phyloP scores from a whole-genome alignment of 2,113 vertebrate species.

The Nothobranchius furzeri region DNA sequence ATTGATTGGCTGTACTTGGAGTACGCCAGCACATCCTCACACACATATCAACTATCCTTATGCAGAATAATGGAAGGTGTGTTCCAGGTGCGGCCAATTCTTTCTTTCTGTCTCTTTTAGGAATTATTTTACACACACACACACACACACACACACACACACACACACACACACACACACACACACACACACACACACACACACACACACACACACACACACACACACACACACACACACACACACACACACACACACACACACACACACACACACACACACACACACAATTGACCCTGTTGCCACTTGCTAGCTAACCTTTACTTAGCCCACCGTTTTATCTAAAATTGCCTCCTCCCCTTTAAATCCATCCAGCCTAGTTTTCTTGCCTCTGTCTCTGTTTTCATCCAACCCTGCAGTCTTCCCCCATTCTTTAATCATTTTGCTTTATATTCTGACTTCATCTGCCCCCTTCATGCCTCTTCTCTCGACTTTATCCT shows the following conservation, averaged over 20 bases:
- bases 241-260: slow-evolving; percentile 3
- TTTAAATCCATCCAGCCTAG: slow-evolving; percentile 35
- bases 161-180: slow-evolving; percentile 3
- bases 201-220: slow-evolving; percentile 3
- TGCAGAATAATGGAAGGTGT: slow-evolving; percentile 14
- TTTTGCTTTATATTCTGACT: slow-evolving; percentile 43
- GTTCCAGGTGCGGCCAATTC: slow-evolving; percentile 11
- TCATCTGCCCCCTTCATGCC: slow-evolving; percentile 28
- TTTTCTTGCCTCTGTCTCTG: slow-evolving; percentile 3
- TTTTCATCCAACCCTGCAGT: slow-evolving; percentile 15
- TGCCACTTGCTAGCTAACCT: slow-evolving; percentile 49
- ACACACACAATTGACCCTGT: slow-evolving; percentile 25
- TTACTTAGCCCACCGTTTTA: slow-evolving; percentile 42
- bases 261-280: slow-evolving; percentile 4
- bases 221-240: slow-evolving; percentile 3
- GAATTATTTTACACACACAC: slow-evolving; percentile 2
- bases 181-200: slow-evolving; percentile 3
- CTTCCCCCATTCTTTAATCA: slow-evolving; percentile 32
- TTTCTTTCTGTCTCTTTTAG: slow-evolving; percentile 12
- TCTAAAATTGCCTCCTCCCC: slow-evolving; percentile 39
- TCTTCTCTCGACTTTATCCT: not conserved
- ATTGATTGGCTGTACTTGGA: slow-evolving; percentile 57
- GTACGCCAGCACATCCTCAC: slow-evolving; percentile 10
- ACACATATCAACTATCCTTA: not conserved
- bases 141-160: slow-evolving; percentile 2